Conservation (phyloP, 2,888 invertebrate species). For the Sclerodermus sp. region DNA sequence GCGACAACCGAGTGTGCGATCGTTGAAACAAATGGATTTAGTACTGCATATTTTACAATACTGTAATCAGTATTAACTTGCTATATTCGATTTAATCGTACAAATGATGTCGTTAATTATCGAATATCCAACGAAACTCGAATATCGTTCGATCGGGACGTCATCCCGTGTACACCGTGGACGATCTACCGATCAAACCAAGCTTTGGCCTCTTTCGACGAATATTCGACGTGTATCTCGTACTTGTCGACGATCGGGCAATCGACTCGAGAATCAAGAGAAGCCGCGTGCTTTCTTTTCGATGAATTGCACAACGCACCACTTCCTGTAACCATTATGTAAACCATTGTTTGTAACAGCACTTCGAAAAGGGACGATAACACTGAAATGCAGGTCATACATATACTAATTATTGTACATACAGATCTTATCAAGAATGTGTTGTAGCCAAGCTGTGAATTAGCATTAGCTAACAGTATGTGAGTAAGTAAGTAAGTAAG, state of each 20-base stretch:
- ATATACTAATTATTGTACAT: conserved; percentile 19
- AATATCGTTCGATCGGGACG: too few species aligned
- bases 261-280: too few species aligned
- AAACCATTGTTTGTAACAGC: neutral
- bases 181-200: too few species aligned
- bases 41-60: neutral
- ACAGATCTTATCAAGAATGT: neutral
- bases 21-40: neutral
- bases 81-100: too few species aligned
- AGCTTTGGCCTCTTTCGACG: too few species aligned
- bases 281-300: too few species aligned
- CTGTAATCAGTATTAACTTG: neutral
- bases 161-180: too few species aligned
- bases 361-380: conserved; percentile 8
- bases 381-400: conserved; percentile 14
- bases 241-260: too few species aligned
- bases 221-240: neutral
- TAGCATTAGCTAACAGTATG: neutral
- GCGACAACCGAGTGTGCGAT: neutral
- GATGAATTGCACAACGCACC: too few species aligned
- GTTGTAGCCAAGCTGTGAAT: neutral
- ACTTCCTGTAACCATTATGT: neutral
- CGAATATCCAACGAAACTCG: too few species aligned
- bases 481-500: too few species aligned
- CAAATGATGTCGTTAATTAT: too few species aligned